Evolutionary conservation across 1,140 invertebrate genomes (phyloP), one percentile per base, ranked within the genome.

Genomic region (Nebria ingens): DNA sequence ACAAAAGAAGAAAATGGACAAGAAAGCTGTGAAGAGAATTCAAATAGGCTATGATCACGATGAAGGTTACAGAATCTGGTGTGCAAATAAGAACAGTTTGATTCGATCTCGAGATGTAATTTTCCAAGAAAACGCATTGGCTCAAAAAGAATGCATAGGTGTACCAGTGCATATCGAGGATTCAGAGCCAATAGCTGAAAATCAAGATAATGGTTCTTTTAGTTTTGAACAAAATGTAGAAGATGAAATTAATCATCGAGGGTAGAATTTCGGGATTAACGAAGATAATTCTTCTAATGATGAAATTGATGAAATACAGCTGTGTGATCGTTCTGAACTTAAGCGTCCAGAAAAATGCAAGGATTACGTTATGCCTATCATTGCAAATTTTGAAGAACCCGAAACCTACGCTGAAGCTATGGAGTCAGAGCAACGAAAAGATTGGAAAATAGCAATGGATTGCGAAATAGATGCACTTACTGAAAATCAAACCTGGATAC

Each of bases 1-100:
- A 56, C 58, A 58, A 23, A 55, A 63, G 40, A 59, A 56, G 13
- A 65, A 64, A 38, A 53, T 65, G n/a, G 54, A 61, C 34, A 61
- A 56, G 23, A 66, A 67, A 54, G 59, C 60, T 2, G 3, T 34
- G 19, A 66, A 66, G 56, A 52, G 62, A 6, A 38, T 60, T 25
- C 51, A 67, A 0, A 58, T 67, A 1, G 64, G 64, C 6, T 68
- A 67, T 51, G 60, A 56, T 52, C 9, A 11, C 3, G 15, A 45
- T 17, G 6, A 6, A 12, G 6, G 40, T 17, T 45, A 11, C 4
- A 9, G 40, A 12, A 12, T 45, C 9, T 45, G 4, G 3, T 12
- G 4, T 6, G 9, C 17, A 12, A 3, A 9, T 4, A 45, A 9
- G 3, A 60, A 54, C 55, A 60, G 20, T 55, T 3, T 45, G 3